Conservation (phyloP, 2,113 vertebrate species). For the Cricetomys ansorgei region DNA sequence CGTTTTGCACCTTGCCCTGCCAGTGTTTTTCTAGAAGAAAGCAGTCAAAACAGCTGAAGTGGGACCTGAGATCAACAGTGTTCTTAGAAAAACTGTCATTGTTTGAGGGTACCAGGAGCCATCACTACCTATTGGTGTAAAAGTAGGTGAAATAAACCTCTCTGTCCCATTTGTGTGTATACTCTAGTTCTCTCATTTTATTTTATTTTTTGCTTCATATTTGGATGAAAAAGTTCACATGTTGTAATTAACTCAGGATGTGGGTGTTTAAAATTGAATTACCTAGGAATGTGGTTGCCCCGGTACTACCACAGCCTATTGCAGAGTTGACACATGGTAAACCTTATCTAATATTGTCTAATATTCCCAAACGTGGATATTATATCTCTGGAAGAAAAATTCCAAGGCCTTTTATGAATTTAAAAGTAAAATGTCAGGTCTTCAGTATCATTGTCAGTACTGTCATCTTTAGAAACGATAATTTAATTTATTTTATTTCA, state of each 20-base stretch:
- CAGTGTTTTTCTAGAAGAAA: not conserved
- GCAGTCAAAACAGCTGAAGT: not conserved
- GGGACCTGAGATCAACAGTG: not conserved
- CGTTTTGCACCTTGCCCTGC: not conserved
- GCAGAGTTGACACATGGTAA: not conserved
- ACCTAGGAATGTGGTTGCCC: not conserved
- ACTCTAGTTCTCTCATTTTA: not conserved
- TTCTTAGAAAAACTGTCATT: not conserved
- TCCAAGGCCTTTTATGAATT: not conserved
- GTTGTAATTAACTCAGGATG: not conserved
- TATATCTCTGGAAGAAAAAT: not conserved
- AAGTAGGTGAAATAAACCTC: not conserved
- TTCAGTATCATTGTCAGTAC: not conserved
- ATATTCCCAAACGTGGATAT: not conserved
- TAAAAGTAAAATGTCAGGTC: not conserved
- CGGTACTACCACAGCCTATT: not conserved
- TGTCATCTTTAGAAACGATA: not conserved
- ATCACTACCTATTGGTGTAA: not conserved
- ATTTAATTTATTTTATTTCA: not conserved
- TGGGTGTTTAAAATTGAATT: not conserved
- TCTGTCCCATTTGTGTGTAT: not conserved
- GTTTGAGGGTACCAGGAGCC: not conserved
- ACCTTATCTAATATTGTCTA: not conserved
- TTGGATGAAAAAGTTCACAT: constrained; percentile 4
- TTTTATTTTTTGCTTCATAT: not conserved